These are phyloP conservation scores for Ophonus ardosiacus DNA, from an alignment of 2,888 invertebrate genomes.

Conservation along the genomic window DNA sequence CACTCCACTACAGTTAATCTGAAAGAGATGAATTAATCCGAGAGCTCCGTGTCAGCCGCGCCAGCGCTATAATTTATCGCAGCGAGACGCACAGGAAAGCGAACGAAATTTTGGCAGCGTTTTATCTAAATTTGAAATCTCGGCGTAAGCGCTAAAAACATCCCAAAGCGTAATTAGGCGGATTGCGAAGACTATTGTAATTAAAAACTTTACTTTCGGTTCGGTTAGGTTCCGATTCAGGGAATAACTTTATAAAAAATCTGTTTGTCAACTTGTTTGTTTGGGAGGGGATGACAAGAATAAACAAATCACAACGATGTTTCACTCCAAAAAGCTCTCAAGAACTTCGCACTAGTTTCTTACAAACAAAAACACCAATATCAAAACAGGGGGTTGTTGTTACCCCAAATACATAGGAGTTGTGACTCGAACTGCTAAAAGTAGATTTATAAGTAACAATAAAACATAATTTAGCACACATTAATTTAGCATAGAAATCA, in stretches of 20 bases:
- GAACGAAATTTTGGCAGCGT: constrained; percentile 76
- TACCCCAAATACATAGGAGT: too few relatives aligned
- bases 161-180: constrained; percentile 74
- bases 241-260: constrained; percentile 21
- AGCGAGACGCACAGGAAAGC: constrained; percentile 71
- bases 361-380: background rate
- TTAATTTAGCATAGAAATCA: too few relatives aligned
- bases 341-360: background rate
- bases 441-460: too few relatives aligned
- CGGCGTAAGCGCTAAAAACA: constrained; percentile 69
- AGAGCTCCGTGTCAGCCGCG: constrained; percentile 74
- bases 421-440: too few relatives aligned
- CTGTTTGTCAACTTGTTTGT: constrained; percentile 10
- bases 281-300: background rate
- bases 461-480: too few relatives aligned
- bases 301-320: background rate
- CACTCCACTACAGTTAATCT: constrained; percentile 75
- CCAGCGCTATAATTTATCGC: constrained; percentile 74
- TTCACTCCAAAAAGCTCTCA: background rate
- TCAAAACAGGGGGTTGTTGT: background rate
- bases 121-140: constrained; percentile 77
- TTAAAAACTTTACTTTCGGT: constrained; percentile 72
- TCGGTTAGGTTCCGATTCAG: too few relatives aligned
- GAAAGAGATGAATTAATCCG: constrained; percentile 77
- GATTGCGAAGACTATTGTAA: constrained; percentile 74